These are phyloP conservation scores for Catostomus latipinnis DNA, from an alignment of 2,797 vertebrate genomes.

Conservation along the genomic window DNA sequence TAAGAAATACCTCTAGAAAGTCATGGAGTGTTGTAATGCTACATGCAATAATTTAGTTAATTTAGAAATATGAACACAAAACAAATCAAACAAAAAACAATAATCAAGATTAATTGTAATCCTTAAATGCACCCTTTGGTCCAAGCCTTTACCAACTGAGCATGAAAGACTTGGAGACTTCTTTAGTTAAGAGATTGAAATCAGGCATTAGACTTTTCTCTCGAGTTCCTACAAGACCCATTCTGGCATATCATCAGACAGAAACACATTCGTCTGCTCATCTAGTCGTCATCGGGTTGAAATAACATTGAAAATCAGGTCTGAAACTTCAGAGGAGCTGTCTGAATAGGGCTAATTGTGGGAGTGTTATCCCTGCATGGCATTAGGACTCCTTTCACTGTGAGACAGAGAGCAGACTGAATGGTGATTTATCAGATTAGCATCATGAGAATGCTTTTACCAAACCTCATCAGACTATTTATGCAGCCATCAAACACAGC, in stretches of 20 bases:
- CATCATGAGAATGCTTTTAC: slow-evolving; percentile 56
- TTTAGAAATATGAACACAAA: no score
- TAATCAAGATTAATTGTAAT: no score
- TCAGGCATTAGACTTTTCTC: slow-evolving; percentile 24
- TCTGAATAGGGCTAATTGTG: slow-evolving; percentile 52
- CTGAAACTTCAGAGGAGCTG: slow-evolving; percentile 48
- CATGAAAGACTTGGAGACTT: not conserved
- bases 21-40: no score
- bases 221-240: slow-evolving; percentile 22
- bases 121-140: no score
- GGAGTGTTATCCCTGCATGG: slow-evolving; percentile 44
- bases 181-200: slow-evolving; percentile 14
- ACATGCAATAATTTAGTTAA: no score
- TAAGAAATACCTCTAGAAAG: no score
- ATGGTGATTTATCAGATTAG: slow-evolving; percentile 53
- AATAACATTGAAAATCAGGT: slow-evolving; percentile 48
- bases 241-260: slow-evolving; percentile 53
- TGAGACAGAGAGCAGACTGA: slow-evolving; percentile 32
- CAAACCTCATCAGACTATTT: slow-evolving; percentile 35
- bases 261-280: slow-evolving; percentile 32
- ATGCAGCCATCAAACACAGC: slow-evolving; percentile 36
- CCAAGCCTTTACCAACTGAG: no score
- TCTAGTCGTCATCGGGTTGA: slow-evolving; percentile 51
- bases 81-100: no score
- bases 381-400: slow-evolving; percentile 24